Base-by-base conservation (phyloP, 2,888 invertebrate genomes). In the Endomychus coccineus region DNA sequence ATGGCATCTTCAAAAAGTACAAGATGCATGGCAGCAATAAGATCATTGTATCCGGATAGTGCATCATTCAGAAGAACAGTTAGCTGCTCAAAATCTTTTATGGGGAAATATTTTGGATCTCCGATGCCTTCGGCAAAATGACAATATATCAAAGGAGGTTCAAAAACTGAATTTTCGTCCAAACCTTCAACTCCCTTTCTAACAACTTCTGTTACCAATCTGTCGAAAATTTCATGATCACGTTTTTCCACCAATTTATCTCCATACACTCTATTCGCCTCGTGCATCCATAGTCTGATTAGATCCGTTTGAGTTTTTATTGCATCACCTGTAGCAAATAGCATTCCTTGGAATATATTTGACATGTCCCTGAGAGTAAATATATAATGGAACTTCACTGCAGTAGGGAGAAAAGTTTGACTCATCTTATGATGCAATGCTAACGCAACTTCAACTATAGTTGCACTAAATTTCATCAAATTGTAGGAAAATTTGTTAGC, bases 1-100 rank as follows among this genome's bases (percentile, higher is more conserved):
- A 95, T 90, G 9, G 95, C 94, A 61, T 94, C 94, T 58, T 92
- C 92, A 57, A 95, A 95, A 6, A 95, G 75, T 3, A 95, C 94
- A 39, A 95, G 69, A 66, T 92, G 91, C 89, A 95, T 92, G 1
- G 85, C 84, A 2, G 90, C 84, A 6, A 85, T 77, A 43, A 92
- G 71, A 56, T 95, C 95, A 60, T 95, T 94, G 61, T 95, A 95
- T 11, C 77, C 29, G 9, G 13, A 22, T 33, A 94, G 71, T 0
- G 90, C 89, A 47, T 92, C 92, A 4, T 77, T 71, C 1, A 95
- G 68, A 22, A 91, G 66, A 51, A 76, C 78, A 47, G 75, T 78
- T 11, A 95, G 70, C 1, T 75, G 75, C 0, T 68, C 54, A 81
- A 86, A 89, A 40, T 77, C 77, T 15, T 61, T 66, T 15, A 91